A percentile compares a stretch with the other conserved stretches of the same genome.
Evolutionary conservation across 2,888 invertebrate species (phyloP).

Genomic region (Stomorhina lunata): DNA sequence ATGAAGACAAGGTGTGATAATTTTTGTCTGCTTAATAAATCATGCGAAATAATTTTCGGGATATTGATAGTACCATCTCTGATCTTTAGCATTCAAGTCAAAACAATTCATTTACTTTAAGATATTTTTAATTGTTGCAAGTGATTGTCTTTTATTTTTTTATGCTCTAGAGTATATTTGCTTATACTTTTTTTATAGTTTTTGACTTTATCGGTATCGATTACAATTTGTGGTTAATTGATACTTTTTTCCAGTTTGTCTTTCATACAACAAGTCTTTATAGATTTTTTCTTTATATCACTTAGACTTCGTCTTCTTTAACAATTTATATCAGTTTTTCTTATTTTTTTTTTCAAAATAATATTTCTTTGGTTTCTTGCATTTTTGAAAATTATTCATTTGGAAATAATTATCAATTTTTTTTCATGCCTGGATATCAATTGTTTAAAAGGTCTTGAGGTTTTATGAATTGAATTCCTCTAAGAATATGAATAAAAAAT

Average conservation of each 20-base stretch:
- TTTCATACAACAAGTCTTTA: conserved; percentile 46
- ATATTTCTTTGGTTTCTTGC: conserved; percentile 64
- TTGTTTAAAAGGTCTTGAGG: conserved; percentile 57
- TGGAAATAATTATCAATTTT: conserved; percentile 58
- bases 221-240: conserved; percentile 63
- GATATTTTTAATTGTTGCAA: conserved; percentile 45
- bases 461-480: conserved; percentile 45
- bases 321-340: conserved; percentile 30
- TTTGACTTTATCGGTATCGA: conserved; percentile 51
- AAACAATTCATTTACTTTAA: conserved; percentile 5
- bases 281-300: conserved; percentile 2
- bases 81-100: not conserved
- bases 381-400: conserved; percentile 65
- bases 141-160: conserved; percentile 38
- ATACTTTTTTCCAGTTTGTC: conserved; percentile 56
- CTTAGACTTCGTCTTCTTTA: conserved; percentile 32
- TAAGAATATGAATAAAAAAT: not conserved
- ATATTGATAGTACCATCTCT: too few species aligned
- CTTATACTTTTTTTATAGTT: not conserved
- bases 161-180: conserved; percentile 1
- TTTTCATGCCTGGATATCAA: conserved; percentile 58
- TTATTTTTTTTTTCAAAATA: conserved; percentile 20
- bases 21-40: too few species aligned
- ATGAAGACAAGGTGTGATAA: too few species aligned
- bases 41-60: too few species aligned